Conservation (phyloP, 2,797 vertebrate genomes). For the Taeniopygia guttata region DNA sequence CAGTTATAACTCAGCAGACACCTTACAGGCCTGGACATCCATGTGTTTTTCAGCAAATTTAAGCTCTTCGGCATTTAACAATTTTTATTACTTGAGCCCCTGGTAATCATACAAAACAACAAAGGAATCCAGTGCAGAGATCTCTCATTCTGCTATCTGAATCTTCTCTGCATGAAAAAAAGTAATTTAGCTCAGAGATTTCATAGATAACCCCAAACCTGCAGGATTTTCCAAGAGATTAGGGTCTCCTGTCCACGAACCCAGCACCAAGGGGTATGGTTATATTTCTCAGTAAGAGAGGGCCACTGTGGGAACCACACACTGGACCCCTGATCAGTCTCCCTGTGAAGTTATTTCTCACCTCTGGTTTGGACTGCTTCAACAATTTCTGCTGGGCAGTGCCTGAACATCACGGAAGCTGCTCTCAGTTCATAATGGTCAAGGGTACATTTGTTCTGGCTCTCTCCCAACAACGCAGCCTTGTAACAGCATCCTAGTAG, state of each 20-base stretch:
- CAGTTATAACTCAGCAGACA: background rate
- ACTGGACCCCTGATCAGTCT: background rate
- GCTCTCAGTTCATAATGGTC: background rate
- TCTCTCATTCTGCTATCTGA: background rate
- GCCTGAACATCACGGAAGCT: background rate
- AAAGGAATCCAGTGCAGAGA: background rate
- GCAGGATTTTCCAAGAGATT: background rate
- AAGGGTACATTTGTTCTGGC: background rate
- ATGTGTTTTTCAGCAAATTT: background rate
- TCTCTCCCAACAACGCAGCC: background rate
- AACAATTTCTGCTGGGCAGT: background rate
- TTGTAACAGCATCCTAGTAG: background rate
- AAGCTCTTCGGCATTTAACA: background rate
- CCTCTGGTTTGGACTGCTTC: background rate
- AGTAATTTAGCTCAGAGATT: background rate
- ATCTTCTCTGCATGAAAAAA: background rate
- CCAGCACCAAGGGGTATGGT: fast-evolving
- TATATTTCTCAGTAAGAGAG: background rate
- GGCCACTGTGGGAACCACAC: background rate
- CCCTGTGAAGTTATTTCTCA: background rate
- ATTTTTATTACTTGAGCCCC: background rate
- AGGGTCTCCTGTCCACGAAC: background rate
- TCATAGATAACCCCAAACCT: background rate
- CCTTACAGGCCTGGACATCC: background rate
- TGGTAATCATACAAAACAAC: background rate